Percentiles rank a stretch among this genome's conserved stretches.
phyloP scores from a whole-genome alignment of 2,888 invertebrate species.

The Chalcis sispes region DNA sequence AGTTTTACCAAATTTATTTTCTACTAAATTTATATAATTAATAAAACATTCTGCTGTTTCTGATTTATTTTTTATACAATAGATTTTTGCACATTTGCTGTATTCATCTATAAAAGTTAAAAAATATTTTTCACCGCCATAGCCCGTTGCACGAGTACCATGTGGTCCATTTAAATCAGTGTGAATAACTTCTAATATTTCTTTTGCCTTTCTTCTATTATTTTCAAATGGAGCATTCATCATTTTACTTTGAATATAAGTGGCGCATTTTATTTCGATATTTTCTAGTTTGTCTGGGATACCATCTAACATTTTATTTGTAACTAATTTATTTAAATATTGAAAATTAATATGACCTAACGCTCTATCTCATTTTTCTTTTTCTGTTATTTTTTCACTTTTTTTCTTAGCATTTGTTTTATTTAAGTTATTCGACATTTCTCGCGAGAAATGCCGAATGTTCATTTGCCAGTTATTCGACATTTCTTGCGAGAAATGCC shows the following conservation, averaged over 20 bases:
- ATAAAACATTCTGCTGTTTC: no score
- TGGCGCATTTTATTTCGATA: slow-evolving; percentile 31
- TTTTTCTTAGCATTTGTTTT: no score
- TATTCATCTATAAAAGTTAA: no score
- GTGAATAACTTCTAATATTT: slow-evolving; percentile 10
- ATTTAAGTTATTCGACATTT: no score
- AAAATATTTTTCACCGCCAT: slow-evolving; percentile 22
- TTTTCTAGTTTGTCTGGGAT: slow-evolving; percentile 26
- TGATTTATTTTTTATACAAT: no score
- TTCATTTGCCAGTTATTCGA: no score
- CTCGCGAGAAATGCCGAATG: no score
- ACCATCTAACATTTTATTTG: slow-evolving; percentile 14
- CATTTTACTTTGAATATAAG: slow-evolving; percentile 48
- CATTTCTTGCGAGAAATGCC: no score
- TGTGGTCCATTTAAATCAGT: slow-evolving; percentile 43
- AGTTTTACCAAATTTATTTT: no score
- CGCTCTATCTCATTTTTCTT: slow-evolving; percentile 38
- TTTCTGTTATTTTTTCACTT: no score
- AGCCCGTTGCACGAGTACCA: slow-evolving; percentile 8
- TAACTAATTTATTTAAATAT: slow-evolving; percentile 7
- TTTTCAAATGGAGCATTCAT: slow-evolving; percentile 25
- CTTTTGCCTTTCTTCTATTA: slow-evolving; percentile 1
- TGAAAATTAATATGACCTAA: slow-evolving; percentile 33
- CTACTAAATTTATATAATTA: no score
- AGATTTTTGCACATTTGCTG: no score